Evolutionary conservation across 2,888 invertebrate species (phyloP), one percentile per base, ranked within the genome.

Genomic region (Phasia obesa): DNA sequence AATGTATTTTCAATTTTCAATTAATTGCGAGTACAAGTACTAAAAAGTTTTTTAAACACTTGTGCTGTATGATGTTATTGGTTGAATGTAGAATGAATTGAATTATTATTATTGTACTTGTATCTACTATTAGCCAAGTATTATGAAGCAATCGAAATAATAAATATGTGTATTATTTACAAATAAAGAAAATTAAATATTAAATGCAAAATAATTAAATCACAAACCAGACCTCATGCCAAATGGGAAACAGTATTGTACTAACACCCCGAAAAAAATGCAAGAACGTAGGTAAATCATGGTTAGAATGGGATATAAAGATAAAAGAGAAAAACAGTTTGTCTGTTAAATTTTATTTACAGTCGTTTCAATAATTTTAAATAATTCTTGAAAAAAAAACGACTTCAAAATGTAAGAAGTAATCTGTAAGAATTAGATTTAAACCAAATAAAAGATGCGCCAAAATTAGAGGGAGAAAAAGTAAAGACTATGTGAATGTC

Each of bases 1-100:
- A 31, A 25, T 73, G 84, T 85, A 11, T 44, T 65, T 74, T 84
- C 86, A 87, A 88, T 88, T 88, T 88, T 88, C 85, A 84, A 83
- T 83, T 83, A 83, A 83, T 83, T 75, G 83, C 83, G 71, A 83
- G 79, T 83, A 83, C 83, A 79, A 83, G 83, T 83, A 83, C 83
- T 79, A 83, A 83, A 83, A 67, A 79, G 71, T 79, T 74, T 69
- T 69, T 75, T 57, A 71, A 73, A 71, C 83, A 75, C 83, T 83
- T 83, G 75, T 78, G 5, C 19, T 55, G 25, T 75, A 64, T 65
- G 62, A 44, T 77, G 49, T 44, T 59, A 57, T 73, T 47, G 25
- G 17, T 27, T 65, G 55, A 38, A 19, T 35, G 77, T 77, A 77
- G 51, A 74, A 59, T 62, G 67, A 67, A 53, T 73, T 62, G 62